A percentile compares a stretch with the other conserved stretches of the same genome.
These are phyloP conservation scores for Ceratothoa steindachneri DNA, from an alignment of 2,888 invertebrate genomes.

Conservation along the genomic window DNA sequence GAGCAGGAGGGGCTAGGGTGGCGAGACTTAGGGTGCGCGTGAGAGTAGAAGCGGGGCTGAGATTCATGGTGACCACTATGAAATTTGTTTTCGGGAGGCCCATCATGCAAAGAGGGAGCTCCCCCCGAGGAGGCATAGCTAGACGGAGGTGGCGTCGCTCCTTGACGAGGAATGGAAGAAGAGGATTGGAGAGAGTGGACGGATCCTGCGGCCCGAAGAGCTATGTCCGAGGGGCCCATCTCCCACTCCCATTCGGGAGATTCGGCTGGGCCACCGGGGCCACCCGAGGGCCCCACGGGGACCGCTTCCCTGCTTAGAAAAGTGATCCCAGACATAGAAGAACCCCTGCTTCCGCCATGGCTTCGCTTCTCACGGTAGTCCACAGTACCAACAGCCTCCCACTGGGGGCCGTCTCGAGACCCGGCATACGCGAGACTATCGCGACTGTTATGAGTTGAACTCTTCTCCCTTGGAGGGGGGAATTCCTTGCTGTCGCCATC, in stretches of 20 bases:
- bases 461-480: constrained; percentile 48
- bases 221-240: constrained; percentile 1
- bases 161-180: background rate
- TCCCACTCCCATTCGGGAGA: constrained; percentile 48
- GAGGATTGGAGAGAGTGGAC: constrained; percentile 1
- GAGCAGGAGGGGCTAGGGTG: background rate
- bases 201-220: constrained; percentile 9
- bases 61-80: background rate
- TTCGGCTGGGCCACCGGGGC: constrained; percentile 50
- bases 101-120: background rate
- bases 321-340: constrained; percentile 5
- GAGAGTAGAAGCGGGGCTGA: constrained; percentile 2
- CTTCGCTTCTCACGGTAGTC: background rate
- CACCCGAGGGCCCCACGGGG: constrained; percentile 12
- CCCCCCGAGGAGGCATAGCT: background rate
- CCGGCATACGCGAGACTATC: background rate
- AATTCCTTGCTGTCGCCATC: constrained; percentile 50
- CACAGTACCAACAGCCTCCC: background rate
- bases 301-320: constrained; percentile 52
- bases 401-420: background rate
- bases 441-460: background rate
- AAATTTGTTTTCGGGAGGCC: constrained; percentile 6
- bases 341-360: background rate
- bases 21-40: background rate
- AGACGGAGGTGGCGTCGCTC: background rate